Base-by-base conservation (phyloP, 2,797 vertebrate species). In the Manis pentadactyla region DNA sequence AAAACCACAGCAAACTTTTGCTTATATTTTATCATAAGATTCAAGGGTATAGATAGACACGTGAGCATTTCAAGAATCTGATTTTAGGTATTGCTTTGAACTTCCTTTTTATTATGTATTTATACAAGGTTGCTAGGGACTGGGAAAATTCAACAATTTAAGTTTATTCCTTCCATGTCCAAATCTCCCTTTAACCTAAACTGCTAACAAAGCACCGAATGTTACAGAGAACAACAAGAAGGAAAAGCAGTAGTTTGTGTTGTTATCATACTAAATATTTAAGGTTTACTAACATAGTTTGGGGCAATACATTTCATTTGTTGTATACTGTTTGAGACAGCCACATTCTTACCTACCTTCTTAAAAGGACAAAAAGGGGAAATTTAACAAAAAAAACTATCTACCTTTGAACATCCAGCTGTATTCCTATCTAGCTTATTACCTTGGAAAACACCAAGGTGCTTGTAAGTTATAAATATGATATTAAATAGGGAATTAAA, bases 51-150 rank as follows among this genome's bases (percentile, higher is more conserved):
- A 29, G 29, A 66, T 31, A 90, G 55, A 86, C 34, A 90, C 71
- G 34, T 68, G 25, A 87, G 4, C 31, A 39, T 85, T 90, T 90
- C 31, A 90, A 73, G 81, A 87, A 34, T 79, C 3, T 29, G 39
- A 86, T 93, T 93, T 69, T 87, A 90, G 66, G 18, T 64, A 51
- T 63, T 78, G 15, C 57, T 90, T 94, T 84, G 31, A 75, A 39
- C 34, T 74, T 85, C 61, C 23, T 66, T 78, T 81, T 75, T 31
- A 53, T 84, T 89, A 63, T 29, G 1, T 89, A 53, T 93, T 75
- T 82, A 78, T 79, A 37, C n/a, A 57, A 42, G 19, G 37, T 78
- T 93, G 29, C n/a, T 39, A 93, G 34, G 27, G 39, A 82, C 59
- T 83, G 61, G 42, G 42, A 46, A 53, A 88, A 66, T 2, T 66